Percentiles rank a stretch among this genome's conserved stretches.
phyloP scores from a whole-genome alignment of 2,888 invertebrate genomes.

The Ptycholaimellus sp. region DNA sequence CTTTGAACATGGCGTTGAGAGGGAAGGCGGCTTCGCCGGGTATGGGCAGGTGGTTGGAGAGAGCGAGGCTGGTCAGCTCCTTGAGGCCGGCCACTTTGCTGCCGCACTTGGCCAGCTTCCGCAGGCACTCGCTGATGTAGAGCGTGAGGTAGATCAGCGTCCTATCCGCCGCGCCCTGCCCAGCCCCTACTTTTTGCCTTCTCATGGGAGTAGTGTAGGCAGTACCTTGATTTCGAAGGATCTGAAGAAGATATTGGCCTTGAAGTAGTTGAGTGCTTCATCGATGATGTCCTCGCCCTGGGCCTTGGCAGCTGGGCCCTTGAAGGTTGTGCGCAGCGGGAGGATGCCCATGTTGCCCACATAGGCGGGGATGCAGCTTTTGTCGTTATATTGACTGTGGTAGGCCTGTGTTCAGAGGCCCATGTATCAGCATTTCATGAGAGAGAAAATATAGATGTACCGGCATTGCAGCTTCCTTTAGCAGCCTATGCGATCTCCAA shows the following conservation, averaged over 20 bases:
- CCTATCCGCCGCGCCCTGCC: conserved; percentile 74
- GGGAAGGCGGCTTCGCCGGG: conserved; percentile 87
- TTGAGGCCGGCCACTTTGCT: conserved; percentile 57
- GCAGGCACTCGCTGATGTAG: conserved; percentile 88
- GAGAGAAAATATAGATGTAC: too few relatives aligned
- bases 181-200: background rate
- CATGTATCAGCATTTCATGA: too few relatives aligned
- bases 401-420: conserved; percentile 81
- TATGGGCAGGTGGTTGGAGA: conserved; percentile 55
- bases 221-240: conserved; percentile 85
- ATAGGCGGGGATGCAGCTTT: conserved; percentile 39
- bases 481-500: too few relatives aligned
- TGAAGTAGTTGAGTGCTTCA: conserved; percentile 85
- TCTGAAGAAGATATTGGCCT: conserved; percentile 94
- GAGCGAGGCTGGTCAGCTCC: conserved; percentile 84
- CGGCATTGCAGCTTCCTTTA: too few relatives aligned
- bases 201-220: background rate
- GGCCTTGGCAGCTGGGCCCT: conserved; percentile 63
- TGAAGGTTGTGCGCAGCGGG: conserved; percentile 61
- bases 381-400: conserved; percentile 63
- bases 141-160: conserved; percentile 86
- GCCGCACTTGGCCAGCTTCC: conserved; percentile 60
- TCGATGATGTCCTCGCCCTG: conserved; percentile 75
- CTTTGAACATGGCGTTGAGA: conserved; percentile 75
- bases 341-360: conserved; percentile 78